Evolutionary conservation across 2,888 invertebrate species (phyloP), one percentile per base, ranked within the genome.

Genomic region (Hesperia comma): DNA sequence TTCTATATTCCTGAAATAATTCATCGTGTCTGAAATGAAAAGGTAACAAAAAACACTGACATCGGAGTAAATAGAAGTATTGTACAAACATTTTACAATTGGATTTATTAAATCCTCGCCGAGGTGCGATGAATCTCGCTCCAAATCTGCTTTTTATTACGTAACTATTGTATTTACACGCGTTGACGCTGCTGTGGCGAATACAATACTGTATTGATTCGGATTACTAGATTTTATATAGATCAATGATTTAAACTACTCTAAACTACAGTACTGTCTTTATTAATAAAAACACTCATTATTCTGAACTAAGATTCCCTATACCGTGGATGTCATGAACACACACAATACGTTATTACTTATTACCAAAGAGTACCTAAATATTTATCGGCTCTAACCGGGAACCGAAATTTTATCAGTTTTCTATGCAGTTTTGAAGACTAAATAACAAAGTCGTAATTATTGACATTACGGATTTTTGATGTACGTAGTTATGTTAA

Each of bases 41-140:
- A 61, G 37, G 55, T 55, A 49, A 55, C 26, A 21, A 49, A 64
- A 37, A 54, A 61, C 55, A 55, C 46, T 14, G 17, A 43, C 49
- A 49, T 49, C 49, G 32, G 49, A 43, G 61, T 67, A 67, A 67
- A 67, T 61, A 67, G 67, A 67, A 67, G 61, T 61, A 67, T 61
- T 61, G 58, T 67, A 56, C 67, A 60, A 61, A 61, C 61, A 67
- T 61, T 61, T 61, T 61, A 67, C 67, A 67, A 67, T 61, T 67
- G 67, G 55, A 67, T 66, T 66, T 66, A 61, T 66, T 66, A 66
- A 66, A 66, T 66, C 66, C 66, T 54, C 54, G 66, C 46, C 60
- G 66, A 66, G 66, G 66, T 61, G 66, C 66, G 66, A 66, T 61
- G 66, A 66, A 61, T 66, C 66, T 46, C 60, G 60, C 40, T 61